Base-by-base conservation (phyloP, 37 sponge, comb jelly and placozoan genomes). In the Dysidea cf. avara region DNA sequence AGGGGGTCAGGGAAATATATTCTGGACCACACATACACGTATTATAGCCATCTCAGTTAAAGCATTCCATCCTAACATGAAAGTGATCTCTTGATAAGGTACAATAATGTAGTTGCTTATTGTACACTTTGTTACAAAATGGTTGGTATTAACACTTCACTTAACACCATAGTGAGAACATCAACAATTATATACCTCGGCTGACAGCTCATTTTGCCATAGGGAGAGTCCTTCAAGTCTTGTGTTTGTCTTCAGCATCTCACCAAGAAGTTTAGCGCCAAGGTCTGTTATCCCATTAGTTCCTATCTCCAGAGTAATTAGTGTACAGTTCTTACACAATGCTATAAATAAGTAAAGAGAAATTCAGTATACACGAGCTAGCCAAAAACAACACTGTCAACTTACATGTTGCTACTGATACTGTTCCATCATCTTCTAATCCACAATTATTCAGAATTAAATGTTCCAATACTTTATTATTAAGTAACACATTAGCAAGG, bases 161-260 rank as follows among this genome's bases (percentile, higher is more conserved):
- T 50, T 7, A 61, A 12, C 28, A 7, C 7, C 3, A 2, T 2
- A 24, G 28, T 3, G 17, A 9, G 4, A n/a, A n/a, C n/a, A 21
- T 5, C 28, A 12, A 7, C 6, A 70, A 1, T 7, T 5, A 12
- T 35, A 17, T 66, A 82, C 83, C 48, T 82, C 58, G 0, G 50
- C 69, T 5, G 76, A 58, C 43, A 94, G 79, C 21, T 87, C 71
- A 73, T 94, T 94, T 58, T 86, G 81, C 83, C 83, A 90, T 7
- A 90, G 87, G 25, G 95, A 94, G 7, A 94, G 71, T 26, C 95
- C 95, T 61, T 90, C 83, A 57, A 94, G 56, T 30, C 57, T 82
- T 48, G 65, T 43, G 61, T 90, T 90, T 6, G 65, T 33, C 68
- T 86, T 82, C 37, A 94, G 56, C 17, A 66, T 56, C 37, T 76